Conservation (phyloP, 2,797 vertebrate species). For the Selene dorsalis region DNA sequence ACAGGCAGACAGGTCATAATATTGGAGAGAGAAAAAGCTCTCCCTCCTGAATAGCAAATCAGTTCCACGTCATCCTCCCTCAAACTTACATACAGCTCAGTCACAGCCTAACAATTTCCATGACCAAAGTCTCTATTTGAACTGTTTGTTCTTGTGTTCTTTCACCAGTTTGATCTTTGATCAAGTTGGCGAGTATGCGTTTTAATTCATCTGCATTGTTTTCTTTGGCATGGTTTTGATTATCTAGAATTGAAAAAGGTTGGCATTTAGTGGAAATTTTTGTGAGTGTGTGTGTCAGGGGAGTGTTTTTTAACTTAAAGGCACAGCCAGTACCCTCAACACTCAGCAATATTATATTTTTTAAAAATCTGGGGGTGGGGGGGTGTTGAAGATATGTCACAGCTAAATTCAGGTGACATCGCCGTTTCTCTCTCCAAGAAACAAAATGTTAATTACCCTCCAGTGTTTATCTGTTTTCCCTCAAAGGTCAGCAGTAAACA, state of each 20-base stretch:
- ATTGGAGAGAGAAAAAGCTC: conserved; percentile 46
- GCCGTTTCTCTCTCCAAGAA: conserved; percentile 19
- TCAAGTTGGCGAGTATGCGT: conserved; percentile 13
- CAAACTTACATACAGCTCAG: conserved; percentile 33
- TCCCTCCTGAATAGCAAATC: conserved; percentile 71
- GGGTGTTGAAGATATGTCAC: conserved; percentile 5
- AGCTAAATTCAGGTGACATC: conserved; percentile 16
- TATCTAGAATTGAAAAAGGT: conserved; percentile 10
- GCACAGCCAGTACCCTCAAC: not conserved
- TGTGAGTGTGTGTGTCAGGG: conserved; percentile 27
- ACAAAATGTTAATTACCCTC: conserved; percentile 36
- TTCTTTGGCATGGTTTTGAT: conserved; percentile 34
- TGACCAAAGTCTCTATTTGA: conserved; percentile 44
- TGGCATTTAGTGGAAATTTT: conserved; percentile 33
- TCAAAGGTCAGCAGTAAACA: conserved; percentile 62
- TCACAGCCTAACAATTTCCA: conserved; percentile 44
- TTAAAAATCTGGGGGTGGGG: no score
- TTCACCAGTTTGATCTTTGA: conserved; percentile 46
- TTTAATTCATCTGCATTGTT: conserved; percentile 46
- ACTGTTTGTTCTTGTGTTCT: conserved; percentile 33
- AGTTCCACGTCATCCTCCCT: conserved; percentile 42
- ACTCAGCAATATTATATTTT: not conserved
- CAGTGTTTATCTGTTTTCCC: conserved; percentile 30
- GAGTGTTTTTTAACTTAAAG: not conserved
- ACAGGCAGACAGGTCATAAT: conserved; percentile 66